Base-by-base conservation (phyloP, 2,888 invertebrate species). In the Hydraecia micacea region DNA sequence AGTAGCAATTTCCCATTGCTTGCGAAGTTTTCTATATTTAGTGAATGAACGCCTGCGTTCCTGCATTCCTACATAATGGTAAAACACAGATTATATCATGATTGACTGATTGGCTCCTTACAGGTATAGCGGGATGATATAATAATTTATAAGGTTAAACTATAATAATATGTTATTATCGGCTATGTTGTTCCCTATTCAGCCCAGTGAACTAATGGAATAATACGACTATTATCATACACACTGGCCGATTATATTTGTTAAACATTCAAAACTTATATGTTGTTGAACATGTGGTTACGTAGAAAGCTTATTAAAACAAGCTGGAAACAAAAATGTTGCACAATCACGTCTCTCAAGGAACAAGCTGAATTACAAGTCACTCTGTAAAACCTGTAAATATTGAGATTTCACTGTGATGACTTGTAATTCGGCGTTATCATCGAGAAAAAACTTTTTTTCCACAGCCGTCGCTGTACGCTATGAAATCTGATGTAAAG, bases 401-500 rank as follows among this genome's bases (percentile, higher is more conserved):
- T 21, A n/a, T n/a, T 15, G 13, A 46, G 13, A 71, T 71, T 46
- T 46, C n/a, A 32, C 15, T n/a, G 42, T 42, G 42, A 28, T 55
- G 28, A n/a, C n/a, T n/a, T 21, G 32, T 60, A 46, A 46, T 71
- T 46, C 36, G 25, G 11, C 46, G 25, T 25, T 32, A 58, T 58
- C 28, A 13, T n/a, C 39, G 13, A 39, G 4, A 21, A 67, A 77
- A 63, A 58, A 0, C 18, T 2, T 39, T 42, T 58, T 67, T 39
- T 28, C 9, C 52, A 74, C 42, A 36, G 39, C 58, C 52, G 6
- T 25, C 8, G 13, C 28, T 42, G 25, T 21, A 58, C 42, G 78
- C 49, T 67, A 55, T 76, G 72, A 60, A 75, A 80, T 80, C n/a
- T 74, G 65, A 74, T 78, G 73, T 74, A 78, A 80, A 72, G 71